Conservation (phyloP, 2,888 invertebrate genomes). For the Subacronicta megacephala region DNA sequence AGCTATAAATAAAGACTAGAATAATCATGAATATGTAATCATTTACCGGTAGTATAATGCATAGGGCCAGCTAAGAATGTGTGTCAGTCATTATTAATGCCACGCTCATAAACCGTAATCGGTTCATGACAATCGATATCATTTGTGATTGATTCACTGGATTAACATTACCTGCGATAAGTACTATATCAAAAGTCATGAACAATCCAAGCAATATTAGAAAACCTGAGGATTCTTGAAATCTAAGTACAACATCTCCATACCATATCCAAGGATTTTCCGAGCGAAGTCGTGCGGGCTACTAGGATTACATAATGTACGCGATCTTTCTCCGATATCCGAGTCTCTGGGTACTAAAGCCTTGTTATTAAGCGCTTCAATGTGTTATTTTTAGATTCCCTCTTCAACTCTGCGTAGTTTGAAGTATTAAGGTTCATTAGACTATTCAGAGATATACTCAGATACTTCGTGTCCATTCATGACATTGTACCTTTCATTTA, state of each 20-base stretch:
- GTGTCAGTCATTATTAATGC: slow-evolving; percentile 29
- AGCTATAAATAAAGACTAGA: slow-evolving; percentile 18
- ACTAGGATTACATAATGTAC: slow-evolving; percentile 36
- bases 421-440: neutral
- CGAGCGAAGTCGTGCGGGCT: slow-evolving; percentile 15
- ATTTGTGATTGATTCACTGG: slow-evolving; percentile 21
- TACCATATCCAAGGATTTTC: slow-evolving; percentile 12
- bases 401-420: slow-evolving; percentile 39
- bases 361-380: slow-evolving; percentile 55
- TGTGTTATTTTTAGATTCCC: slow-evolving; percentile 54
- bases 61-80: slow-evolving; percentile 19
- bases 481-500: slow-evolving; percentile 7
- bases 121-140: slow-evolving; percentile 25
- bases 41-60: slow-evolving; percentile 22
- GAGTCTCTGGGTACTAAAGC: slow-evolving; percentile 34
- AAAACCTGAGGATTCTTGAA: slow-evolving; percentile 5
- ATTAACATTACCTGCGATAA: slow-evolving; percentile 2
- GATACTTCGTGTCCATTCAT: slow-evolving; percentile 24
- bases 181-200: neutral
- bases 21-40: slow-evolving; percentile 19
- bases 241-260: slow-evolving; percentile 1
- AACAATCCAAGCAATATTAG: slow-evolving; percentile 1
- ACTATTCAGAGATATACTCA: no score
- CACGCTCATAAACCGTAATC: slow-evolving; percentile 23
- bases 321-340: slow-evolving; percentile 41